A percentile compares a stretch with the other conserved stretches of the same genome.
phyloP scores from a whole-genome alignment of 35 echinoderm and acorn worm species.

The Strongylocentrotus purpuratus region DNA sequence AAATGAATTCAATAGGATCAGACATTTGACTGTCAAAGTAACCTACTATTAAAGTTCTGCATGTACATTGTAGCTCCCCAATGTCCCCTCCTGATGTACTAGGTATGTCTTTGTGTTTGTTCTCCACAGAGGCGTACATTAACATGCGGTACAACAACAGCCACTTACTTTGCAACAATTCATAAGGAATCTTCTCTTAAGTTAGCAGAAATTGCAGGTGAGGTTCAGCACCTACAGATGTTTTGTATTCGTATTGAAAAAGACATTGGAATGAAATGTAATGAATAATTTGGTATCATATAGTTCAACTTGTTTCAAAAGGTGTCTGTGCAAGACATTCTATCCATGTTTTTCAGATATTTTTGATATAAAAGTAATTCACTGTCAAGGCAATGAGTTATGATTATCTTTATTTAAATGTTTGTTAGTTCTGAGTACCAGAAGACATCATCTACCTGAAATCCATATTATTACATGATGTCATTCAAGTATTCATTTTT shows the following conservation, averaged over 20 bases:
- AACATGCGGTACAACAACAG: conserved; percentile 72
- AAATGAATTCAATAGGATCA: too few relatives aligned
- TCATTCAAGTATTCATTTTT: neutral
- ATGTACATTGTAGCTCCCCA: too few relatives aligned
- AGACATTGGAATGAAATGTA: neutral
- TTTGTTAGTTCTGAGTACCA: too few relatives aligned
- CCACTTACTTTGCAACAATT: conserved; percentile 76
- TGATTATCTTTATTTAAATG: too few relatives aligned
- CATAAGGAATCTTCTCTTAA: conserved; percentile 60
- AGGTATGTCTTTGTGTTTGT: neutral
- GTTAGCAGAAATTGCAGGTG: conserved; percentile 79
- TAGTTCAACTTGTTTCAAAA: too few relatives aligned
- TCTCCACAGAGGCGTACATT: conserved; percentile 54
- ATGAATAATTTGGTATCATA: neutral
- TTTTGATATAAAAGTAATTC: too few relatives aligned
- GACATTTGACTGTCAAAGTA: too few relatives aligned
- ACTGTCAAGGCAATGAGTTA: too few relatives aligned
- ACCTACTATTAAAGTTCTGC: too few relatives aligned
- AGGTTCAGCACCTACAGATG: neutral
- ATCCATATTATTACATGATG: neutral
- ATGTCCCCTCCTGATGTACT: neutral
- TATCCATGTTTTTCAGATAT: too few relatives aligned
- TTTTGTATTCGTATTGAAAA: neutral
- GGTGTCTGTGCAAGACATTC: too few relatives aligned
- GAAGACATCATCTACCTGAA: too few relatives aligned